phyloP scores from a whole-genome alignment of 53 echinoderm and acorn worm species.

The Pentamera pediparva region DNA sequence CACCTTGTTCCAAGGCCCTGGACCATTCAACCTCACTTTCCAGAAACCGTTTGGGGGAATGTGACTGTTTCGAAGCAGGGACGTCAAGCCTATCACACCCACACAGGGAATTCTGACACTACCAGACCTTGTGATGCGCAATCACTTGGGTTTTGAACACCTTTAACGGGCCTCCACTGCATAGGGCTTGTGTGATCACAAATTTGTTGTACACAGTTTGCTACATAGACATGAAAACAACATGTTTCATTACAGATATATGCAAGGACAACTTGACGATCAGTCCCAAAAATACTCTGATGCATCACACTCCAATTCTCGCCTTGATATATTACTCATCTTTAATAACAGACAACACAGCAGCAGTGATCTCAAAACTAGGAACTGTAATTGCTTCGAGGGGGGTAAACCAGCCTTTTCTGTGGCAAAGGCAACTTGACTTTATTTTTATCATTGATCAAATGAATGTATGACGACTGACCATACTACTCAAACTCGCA shows the following conservation, averaged over 20 bases:
- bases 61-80: too few species aligned
- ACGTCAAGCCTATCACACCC: too few species aligned
- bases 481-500: slow-evolving; percentile 53
- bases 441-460: slow-evolving; percentile 28
- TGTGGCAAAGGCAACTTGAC: slow-evolving; percentile 31
- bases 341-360: slow-evolving; percentile 42
- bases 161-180: too few species aligned
- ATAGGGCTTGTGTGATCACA: too few species aligned
- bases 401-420: slow-evolving; percentile 48
- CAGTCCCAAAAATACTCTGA: slow-evolving; percentile 37
- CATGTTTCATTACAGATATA: slow-evolving; percentile 42
- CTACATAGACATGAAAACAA: slow-evolving; percentile 41
- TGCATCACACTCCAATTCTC: slow-evolving; percentile 28
- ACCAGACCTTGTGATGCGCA: too few species aligned
- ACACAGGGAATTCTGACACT: too few species aligned
- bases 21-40: too few species aligned
- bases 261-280: slow-evolving; percentile 36
- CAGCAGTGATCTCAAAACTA: slow-evolving; percentile 46
- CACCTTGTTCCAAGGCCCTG: too few species aligned
- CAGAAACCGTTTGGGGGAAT: too few species aligned
- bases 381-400: slow-evolving; percentile 41
- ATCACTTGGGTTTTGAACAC: too few species aligned
- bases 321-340: slow-evolving; percentile 21
- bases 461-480: slow-evolving; percentile 55
- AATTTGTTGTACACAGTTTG: too few species aligned